Evolutionary conservation across 2,888 invertebrate genomes (phyloP).

Genomic region (Fragum fragum): DNA sequence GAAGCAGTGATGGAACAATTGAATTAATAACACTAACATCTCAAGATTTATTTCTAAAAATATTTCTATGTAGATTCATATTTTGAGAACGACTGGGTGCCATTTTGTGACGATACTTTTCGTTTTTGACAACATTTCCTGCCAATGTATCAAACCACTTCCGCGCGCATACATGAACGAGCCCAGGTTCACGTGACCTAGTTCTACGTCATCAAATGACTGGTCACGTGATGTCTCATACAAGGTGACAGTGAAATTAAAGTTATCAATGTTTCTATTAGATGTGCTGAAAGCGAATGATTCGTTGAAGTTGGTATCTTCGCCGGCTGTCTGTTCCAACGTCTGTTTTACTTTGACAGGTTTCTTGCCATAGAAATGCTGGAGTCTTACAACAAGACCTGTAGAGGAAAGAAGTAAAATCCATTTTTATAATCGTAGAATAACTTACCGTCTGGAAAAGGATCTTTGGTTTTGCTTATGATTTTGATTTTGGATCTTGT

Average conservation of each 20-base stretch:
- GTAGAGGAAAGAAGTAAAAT: too few relatives aligned
- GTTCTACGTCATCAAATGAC: slow-evolving; percentile 71
- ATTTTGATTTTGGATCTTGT: too few relatives aligned
- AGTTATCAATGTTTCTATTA: slow-evolving; percentile 80
- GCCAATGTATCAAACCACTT: slow-evolving; percentile 84
- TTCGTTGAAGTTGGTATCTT: slow-evolving; percentile 83
- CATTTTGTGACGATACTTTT: slow-evolving; percentile 73
- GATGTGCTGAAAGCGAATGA: slow-evolving; percentile 82
- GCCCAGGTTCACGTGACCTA: slow-evolving; percentile 82
- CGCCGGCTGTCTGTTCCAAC: slow-evolving; percentile 67
- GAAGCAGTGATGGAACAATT: too few relatives aligned
- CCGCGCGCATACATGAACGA: slow-evolving; percentile 85
- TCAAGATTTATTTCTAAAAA: too few relatives aligned
- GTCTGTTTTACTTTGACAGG: slow-evolving; percentile 83
- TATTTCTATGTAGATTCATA: slow-evolving; percentile 22
- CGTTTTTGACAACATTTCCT: slow-evolving; percentile 84
- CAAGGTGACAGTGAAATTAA: slow-evolving; percentile 78
- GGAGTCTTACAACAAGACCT: slow-evolving; percentile 82
- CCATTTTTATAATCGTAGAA: too few relatives aligned
- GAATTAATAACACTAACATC: too few relatives aligned
- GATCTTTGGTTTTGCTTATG: too few relatives aligned
- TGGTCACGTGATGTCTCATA: slow-evolving; percentile 68
- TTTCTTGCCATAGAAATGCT: slow-evolving; percentile 82
- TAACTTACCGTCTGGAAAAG: too few relatives aligned
- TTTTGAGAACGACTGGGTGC: slow-evolving; percentile 74